Base-by-base conservation (phyloP, 1,140 invertebrate species). In the Platyscapa corneri region DNA sequence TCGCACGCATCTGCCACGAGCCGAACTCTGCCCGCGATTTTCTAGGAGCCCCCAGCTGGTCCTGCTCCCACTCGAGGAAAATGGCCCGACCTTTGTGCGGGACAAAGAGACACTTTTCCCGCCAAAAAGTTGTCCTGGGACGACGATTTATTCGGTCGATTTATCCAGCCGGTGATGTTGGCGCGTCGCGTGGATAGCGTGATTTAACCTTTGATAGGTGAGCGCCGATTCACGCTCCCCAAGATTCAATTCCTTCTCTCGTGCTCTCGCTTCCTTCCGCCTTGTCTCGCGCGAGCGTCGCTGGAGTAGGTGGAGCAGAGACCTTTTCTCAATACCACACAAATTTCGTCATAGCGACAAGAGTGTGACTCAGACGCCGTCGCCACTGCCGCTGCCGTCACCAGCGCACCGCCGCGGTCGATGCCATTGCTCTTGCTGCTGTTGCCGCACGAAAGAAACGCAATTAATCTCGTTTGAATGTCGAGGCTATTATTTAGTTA, bases 401-500 rank as follows among this genome's bases (percentile, higher is more conserved):
- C n/a, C n/a, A n/a, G n/a, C n/a, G n/a, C n/a, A n/a, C n/a, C n/a
- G 67, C 1, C 67, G 67, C 20, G 12, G 70, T 6, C 70, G 70
- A 2, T 20, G 37, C 23, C 70, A 23, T 74, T 34, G 70, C 20
- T 27, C 23, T 23, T 27, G 6, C 56, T 60, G 10, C 23, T 20
- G 27, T 10, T 18, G 32, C 30, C 53, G 14, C 75, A 32, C 75
- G 75, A 34, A 74, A 78, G 65, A 42, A 70, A 8, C 37, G 74
- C 70, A 84, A 84, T 84, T 78, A 84, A 79, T 84, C 18, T 74
- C 32, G 30, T 32, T 72, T 84, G 76, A 84, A 84, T 84, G 76
- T 18, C 76, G 34, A 34, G 49, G 53, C 83, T 70, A 79, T 84
- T 84, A 84, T 53, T 79, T 70, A 74, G 83, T 84, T 84, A 84